Base-by-base conservation (phyloP, 1,140 invertebrate genomes). In the Cydia pomonella region DNA sequence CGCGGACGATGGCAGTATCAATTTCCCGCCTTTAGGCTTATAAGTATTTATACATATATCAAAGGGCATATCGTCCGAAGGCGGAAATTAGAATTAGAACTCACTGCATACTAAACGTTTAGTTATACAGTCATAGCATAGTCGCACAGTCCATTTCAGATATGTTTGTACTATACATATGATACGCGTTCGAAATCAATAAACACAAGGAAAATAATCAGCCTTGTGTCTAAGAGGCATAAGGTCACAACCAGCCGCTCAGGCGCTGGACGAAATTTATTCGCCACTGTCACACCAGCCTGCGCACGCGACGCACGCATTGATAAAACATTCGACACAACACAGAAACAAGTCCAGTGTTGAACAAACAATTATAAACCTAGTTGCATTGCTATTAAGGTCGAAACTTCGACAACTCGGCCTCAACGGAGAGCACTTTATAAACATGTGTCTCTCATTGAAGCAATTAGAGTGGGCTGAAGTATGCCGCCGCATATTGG, bases 381-480 rank as follows among this genome's bases (percentile, higher is more conserved):
- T 23, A 59, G 9, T 59, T 23, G 53, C 9, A 10, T 21, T 59
- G 10, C 18, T 21, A 10, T 59, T n/a, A 59, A 59, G 53, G n/a
- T 69, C 7, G 29, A 69, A 41, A 33, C 29, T 69, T 29, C 27
- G 41, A 69, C 29, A 6, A 69, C 0, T 10, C 53, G 10, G 0
- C 53, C 1, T 53, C 76, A 73, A 79, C 71, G 72, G 91, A 23
- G 53, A 23, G 53, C 53, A 23, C 21, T 59, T 12, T 59, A 59
- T 23, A 21, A 23, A 59, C 53, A 59, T 93, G 91, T 93, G 91
- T 81, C 79, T 93, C 71, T 87, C 89, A 29, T 81, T 93, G 75
- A 91, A 91, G 76, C 85, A 88, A 82, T 78, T 92, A 44, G 89
- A 92, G 76, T 90, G 88, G 86, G 79, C 82, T 64, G 91, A 91